Conservation (phyloP, 1,140 invertebrate genomes). For the Dinoponera quadriceps region DNA sequence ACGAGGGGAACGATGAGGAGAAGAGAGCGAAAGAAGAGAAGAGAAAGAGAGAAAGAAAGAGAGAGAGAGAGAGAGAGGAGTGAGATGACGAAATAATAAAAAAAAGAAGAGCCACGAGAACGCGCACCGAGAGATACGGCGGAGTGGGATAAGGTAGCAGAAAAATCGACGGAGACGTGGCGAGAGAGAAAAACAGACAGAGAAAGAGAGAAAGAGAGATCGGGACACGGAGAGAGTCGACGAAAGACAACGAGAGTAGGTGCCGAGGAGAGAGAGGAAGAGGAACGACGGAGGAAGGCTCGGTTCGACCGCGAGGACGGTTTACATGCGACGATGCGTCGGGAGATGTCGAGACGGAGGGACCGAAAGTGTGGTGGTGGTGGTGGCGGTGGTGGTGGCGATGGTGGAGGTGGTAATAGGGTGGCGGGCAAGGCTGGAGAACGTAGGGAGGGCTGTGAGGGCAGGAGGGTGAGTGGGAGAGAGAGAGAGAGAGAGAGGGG, state of each 20-base stretch:
- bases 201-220: constrained; percentile 22
- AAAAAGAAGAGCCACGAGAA: constrained; percentile 23
- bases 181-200: constrained; percentile 18
- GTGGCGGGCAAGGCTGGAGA: constrained; percentile 26
- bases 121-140: constrained; percentile 32
- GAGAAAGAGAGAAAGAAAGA: too few relatives aligned
- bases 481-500: constrained; percentile 60
- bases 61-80: not conserved
- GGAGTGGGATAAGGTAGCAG: constrained; percentile 47
- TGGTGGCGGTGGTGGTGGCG: constrained; percentile 37
- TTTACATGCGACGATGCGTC: constrained; percentile 75
- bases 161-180: constrained; percentile 30
- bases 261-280: constrained; percentile 39
- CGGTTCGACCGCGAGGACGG: constrained; percentile 63
- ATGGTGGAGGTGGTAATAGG: constrained; percentile 67
- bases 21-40: not conserved
- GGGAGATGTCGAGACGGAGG: constrained; percentile 56
- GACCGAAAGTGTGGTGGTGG: constrained; percentile 43
- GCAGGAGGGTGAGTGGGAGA: constrained; percentile 28
- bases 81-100: constrained; percentile 53
- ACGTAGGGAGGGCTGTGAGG: constrained; percentile 9
- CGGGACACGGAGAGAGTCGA: not conserved
- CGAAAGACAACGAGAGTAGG: constrained; percentile 42
- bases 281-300: constrained; percentile 29
- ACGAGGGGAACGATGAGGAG: not conserved